phyloP scores from a whole-genome alignment of 1,140 invertebrate species.

The Chironomus tepperi region DNA sequence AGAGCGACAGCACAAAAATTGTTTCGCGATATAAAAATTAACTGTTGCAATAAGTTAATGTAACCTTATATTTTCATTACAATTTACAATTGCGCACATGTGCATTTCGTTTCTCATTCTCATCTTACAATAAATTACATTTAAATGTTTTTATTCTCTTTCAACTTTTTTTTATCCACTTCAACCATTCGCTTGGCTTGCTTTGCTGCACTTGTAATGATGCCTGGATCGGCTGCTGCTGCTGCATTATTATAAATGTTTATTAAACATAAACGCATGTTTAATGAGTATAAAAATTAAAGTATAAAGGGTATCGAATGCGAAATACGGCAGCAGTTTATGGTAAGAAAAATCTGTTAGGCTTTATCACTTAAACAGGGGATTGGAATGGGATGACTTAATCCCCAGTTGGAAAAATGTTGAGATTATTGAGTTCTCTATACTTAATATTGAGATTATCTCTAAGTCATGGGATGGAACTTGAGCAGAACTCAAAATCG shows the following conservation, averaged over 20 bases:
- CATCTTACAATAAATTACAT: constrained; percentile 9
- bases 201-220: not conserved
- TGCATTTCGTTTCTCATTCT: not conserved
- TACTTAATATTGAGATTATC: too few relatives aligned
- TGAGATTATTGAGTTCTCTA: too few relatives aligned
- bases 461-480: too few relatives aligned
- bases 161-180: too few relatives aligned
- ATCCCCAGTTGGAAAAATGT: too few relatives aligned
- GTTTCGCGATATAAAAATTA: constrained; percentile 14
- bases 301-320: not conserved
- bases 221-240: not conserved
- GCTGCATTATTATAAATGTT: too few relatives aligned
- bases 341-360: too few relatives aligned
- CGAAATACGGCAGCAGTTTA: not conserved
- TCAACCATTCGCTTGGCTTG: not conserved
- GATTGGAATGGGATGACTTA: too few relatives aligned
- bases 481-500: too few relatives aligned
- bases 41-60: constrained; percentile 8
- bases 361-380: too few relatives aligned
- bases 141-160: not conserved
- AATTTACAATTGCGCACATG: constrained; percentile 12
- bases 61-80: constrained; percentile 9
- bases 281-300: not conserved
- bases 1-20: not conserved
- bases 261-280: not conserved